Conservation (phyloP, 2,888 invertebrate species). For the Dasysyrphus albostriatus region DNA sequence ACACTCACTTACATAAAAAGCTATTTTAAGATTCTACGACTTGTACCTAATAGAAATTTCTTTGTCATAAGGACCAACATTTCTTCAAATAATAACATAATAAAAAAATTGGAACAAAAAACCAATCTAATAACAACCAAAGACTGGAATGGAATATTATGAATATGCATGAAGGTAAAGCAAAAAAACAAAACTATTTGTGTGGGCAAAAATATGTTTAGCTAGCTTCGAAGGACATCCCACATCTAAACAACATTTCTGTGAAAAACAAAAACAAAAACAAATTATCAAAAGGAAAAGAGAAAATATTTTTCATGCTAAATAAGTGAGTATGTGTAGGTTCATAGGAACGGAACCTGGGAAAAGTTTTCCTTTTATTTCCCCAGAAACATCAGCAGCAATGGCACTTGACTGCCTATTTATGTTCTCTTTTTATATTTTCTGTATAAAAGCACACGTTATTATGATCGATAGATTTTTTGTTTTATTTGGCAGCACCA, state of each 20-base stretch:
- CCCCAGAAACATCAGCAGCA: neutral
- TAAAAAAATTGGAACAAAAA: neutral
- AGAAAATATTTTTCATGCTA: conserved; percentile 33
- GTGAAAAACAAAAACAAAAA: conserved; percentile 9
- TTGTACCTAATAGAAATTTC: no score
- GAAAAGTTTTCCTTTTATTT: conserved; percentile 45
- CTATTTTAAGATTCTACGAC: neutral
- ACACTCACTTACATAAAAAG: no score
- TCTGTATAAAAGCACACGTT: neutral
- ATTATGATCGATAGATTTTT: conserved; percentile 57
- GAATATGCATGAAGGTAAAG: neutral
- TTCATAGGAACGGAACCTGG: neutral
- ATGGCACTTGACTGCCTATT: conserved; percentile 21
- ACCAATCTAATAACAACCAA: neutral
- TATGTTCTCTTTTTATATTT: neutral
- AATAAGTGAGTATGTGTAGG: conserved; percentile 1
- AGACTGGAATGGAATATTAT: neutral
- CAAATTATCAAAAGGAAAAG: conserved; percentile 27
- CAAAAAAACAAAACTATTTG: neutral
- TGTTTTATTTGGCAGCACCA: neutral
- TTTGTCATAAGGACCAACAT: neutral
- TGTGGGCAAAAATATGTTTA: neutral
- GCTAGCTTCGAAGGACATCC: conserved; percentile 1
- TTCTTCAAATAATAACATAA: neutral
- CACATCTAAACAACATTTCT: neutral